These are phyloP conservation scores for Ceratoteleas bidentatus DNA, from an alignment of 1,140 invertebrate genomes.

Conservation along the genomic window DNA sequence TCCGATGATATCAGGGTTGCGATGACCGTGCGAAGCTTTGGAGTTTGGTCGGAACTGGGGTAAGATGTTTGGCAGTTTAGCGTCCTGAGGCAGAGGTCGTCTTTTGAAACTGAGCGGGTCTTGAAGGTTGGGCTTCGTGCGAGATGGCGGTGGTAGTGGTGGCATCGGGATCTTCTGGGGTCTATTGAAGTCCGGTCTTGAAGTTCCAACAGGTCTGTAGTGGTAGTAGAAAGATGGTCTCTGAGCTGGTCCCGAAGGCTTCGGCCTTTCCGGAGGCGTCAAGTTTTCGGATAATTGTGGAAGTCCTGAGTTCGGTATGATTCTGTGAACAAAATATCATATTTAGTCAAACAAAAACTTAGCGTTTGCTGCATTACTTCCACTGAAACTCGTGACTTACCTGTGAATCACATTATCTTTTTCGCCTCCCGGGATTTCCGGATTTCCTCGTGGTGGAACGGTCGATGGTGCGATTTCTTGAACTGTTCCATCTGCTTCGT, in stretches of 20 bases:
- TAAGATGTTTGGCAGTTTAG: constrained; percentile 85
- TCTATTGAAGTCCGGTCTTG: constrained; percentile 40
- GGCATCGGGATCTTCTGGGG: constrained; percentile 70
- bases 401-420: constrained; percentile 38
- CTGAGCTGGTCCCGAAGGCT: constrained; percentile 67
- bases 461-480: constrained; percentile 66
- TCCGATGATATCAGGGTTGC: constrained; percentile 75
- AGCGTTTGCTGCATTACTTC: no score
- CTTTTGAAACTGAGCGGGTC: constrained; percentile 76
- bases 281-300: constrained; percentile 74
- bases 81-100: constrained; percentile 74
- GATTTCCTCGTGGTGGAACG: constrained; percentile 17
- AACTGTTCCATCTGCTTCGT: constrained; percentile 73
- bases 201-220: constrained; percentile 59
- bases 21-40: constrained; percentile 82
- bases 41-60: constrained; percentile 87
- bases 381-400: no score
- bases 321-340: constrained; percentile 12
- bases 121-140: constrained; percentile 74
- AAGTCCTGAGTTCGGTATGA: constrained; percentile 52
- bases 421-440: constrained; percentile 16
- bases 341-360: no score
- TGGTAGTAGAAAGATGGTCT: constrained; percentile 71
- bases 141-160: constrained; percentile 35
- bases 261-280: constrained; percentile 75